Evolutionary conservation across 2,797 vertebrate genomes (phyloP).

Genomic region (Clarias fuscus): DNA sequence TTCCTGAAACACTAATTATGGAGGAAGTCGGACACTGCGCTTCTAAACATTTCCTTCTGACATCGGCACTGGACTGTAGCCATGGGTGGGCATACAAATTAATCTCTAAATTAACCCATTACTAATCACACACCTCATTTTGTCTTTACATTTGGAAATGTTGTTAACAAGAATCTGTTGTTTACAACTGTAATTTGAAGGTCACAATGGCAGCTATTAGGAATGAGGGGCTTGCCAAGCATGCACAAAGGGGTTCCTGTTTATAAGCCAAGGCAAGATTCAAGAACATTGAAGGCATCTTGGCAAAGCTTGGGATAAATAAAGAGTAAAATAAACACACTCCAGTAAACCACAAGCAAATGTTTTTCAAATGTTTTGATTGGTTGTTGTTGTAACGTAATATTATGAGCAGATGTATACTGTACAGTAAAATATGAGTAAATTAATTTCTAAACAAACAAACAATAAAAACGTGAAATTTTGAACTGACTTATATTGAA

Average conservation of each 20-base stretch:
- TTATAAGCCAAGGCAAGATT: conserved; percentile 27
- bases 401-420: conserved; percentile 16
- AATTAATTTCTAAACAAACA: background rate
- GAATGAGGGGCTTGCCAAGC: conserved; percentile 25
- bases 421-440: background rate
- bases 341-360: conserved; percentile 26
- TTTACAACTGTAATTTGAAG: conserved; percentile 34
- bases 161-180: conserved; percentile 8
- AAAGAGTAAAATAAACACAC: conserved; percentile 31
- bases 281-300: conserved; percentile 24
- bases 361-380: conserved; percentile 22
- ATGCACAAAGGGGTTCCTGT: conserved; percentile 35
- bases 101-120: conserved; percentile 32
- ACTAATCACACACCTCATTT: conserved; percentile 44
- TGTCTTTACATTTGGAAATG: conserved; percentile 12
- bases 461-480: background rate
- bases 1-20: conserved; percentile 12
- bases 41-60: background rate
- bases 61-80: conserved; percentile 23
- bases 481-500: background rate
- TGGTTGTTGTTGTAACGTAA: conserved; percentile 1
- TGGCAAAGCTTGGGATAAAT: conserved; percentile 21
- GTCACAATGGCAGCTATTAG: conserved; percentile 26
- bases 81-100: background rate
- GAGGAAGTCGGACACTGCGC: background rate